Evolutionary conservation across 2,888 invertebrate species (phyloP).

Genomic region (Nysson spinosus): DNA sequence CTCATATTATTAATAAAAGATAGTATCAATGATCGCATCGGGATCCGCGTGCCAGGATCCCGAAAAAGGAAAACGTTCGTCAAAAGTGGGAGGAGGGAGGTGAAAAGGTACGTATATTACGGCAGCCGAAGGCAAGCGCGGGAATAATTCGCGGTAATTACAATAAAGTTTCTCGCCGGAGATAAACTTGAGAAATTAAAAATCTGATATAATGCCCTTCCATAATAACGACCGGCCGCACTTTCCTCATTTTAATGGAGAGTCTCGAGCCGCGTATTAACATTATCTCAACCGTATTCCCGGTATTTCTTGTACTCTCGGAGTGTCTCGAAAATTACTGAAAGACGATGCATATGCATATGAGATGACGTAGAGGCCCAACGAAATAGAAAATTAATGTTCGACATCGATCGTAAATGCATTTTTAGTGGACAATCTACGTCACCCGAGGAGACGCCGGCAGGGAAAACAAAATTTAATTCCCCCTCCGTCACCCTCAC

Average conservation of each 20-base stretch:
- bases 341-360: slow-evolving; percentile 1
- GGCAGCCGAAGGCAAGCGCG: slow-evolving; percentile 14
- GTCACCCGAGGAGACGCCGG: slow-evolving; percentile 3
- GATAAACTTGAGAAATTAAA: slow-evolving; percentile 38
- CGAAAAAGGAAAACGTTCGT: not conserved
- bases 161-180: slow-evolving; percentile 30
- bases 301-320: not conserved
- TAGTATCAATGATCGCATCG: not conserved
- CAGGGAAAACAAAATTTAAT: slow-evolving; percentile 22
- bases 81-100: not conserved
- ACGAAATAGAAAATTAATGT: slow-evolving; percentile 44
- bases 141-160: slow-evolving; percentile 37
- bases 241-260: slow-evolving; percentile 36
- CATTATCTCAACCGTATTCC: slow-evolving; percentile 18
- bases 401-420: slow-evolving; percentile 30
- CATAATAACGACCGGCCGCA: slow-evolving; percentile 29
- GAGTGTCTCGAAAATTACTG: slow-evolving; percentile 11
- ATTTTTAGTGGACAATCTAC: slow-evolving; percentile 33
- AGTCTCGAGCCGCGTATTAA: slow-evolving; percentile 23
- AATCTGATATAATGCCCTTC: slow-evolving; percentile 35
- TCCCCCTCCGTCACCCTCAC: not conserved
- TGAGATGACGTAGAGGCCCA: slow-evolving; percentile 8
- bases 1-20: not conserved
- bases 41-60: not conserved
- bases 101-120: not conserved